Base-by-base conservation (phyloP, 2,888 invertebrate species). In the Laothoe populi region DNA sequence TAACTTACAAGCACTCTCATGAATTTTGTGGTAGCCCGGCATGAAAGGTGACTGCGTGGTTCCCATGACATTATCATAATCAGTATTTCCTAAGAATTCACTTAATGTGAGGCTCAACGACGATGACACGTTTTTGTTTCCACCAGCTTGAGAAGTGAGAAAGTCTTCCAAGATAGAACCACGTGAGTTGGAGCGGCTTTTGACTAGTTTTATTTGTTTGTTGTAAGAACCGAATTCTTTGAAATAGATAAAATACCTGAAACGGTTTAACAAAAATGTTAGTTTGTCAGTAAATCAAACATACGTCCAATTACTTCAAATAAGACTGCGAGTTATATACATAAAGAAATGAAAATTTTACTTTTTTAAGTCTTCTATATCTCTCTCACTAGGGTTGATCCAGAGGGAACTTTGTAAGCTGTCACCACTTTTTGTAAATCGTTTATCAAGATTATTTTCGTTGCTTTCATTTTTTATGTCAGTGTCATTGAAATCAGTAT, bases 341-440 rank as follows among this genome's bases (percentile, higher is more conserved):
- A 8, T 19, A 16, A 19, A 19, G 10, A 5, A 21, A 59, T n/a
- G 16, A 13, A 3, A 4, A 16, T 26, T 68, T 64, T 77, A 92
- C 93, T 88, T 92, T 86, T 93, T 91, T 77, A 94, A 89, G 87
- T 94, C 94, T 84, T 93, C 93, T 73, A 88, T 69, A 74, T 93
- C 93, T 86, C 94, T 92, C 85, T 92, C 92, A 76, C 88, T 88
- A 38, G 91, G 83, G 76, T 88, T 90, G 40, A 89, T 87, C 91
- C 92, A 92, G 10, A 89, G 70, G 49, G 88, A 67, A 68, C 78
- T 90, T 75, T 91, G 91, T 63, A 88, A 70, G 67, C 86, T 92
- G 49, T 91, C 91, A 26, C 82, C 85, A 62, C 77, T 82, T 74
- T 86, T 88, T 26, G 75, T 68, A 49, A 68, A 71, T 4, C 66